phyloP scores from a whole-genome alignment of 2,113 vertebrate species.

The Neodon shergylaensis region DNA sequence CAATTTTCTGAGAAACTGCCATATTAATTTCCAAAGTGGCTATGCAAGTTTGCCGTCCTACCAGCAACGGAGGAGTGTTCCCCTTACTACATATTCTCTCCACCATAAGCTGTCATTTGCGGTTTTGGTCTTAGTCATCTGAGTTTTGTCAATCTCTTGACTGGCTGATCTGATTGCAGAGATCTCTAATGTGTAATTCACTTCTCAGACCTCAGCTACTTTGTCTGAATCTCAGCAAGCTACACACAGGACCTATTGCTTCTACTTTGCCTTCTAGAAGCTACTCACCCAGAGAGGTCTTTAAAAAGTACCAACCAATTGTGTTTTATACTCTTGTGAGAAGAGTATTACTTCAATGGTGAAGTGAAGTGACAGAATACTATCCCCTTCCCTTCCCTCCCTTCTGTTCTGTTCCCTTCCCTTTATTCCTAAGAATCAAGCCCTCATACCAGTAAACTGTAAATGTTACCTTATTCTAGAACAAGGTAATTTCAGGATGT shows the following conservation, averaged over 20 bases:
- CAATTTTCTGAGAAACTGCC: not conserved
- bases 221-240: not conserved
- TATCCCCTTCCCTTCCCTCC: not conserved
- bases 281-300: constrained; percentile 1
- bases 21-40: not conserved
- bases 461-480: constrained; percentile 1
- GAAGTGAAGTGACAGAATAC: not conserved
- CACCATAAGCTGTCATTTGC: not conserved
- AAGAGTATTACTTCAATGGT: constrained; percentile 23
- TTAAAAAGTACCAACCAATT: not conserved
- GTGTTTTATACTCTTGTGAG: not conserved
- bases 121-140: not conserved
- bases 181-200: not conserved
- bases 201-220: not conserved
- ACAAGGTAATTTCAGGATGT: not conserved
- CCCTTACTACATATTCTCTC: not conserved
- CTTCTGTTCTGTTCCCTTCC: no score
- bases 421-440: not conserved
- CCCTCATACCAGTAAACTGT: not conserved
- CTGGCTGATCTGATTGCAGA: not conserved
- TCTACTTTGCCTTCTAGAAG: not conserved
- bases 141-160: not conserved
- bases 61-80: not conserved
- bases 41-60: not conserved
- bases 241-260: not conserved